phyloP scores from a whole-genome alignment of 2,888 invertebrate genomes.

The Abrostola tripartita region DNA sequence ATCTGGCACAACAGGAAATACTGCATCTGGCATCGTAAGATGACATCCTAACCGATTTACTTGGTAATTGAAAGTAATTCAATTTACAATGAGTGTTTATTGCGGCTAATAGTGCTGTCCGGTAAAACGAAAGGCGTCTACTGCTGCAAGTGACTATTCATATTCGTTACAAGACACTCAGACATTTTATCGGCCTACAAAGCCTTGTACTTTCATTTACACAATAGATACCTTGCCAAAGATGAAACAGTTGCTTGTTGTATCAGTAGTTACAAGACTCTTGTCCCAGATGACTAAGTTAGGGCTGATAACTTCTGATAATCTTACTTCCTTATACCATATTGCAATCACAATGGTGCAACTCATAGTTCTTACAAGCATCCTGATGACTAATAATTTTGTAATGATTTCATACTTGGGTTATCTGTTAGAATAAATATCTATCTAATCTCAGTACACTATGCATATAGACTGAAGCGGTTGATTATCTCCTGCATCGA shows the following conservation, averaged over 20 bases:
- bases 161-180: constrained; percentile 32
- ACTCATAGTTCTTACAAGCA: constrained; percentile 14
- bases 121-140: constrained; percentile 62
- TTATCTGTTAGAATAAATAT: constrained; percentile 40
- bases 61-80: constrained; percentile 76
- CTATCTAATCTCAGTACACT: constrained; percentile 40
- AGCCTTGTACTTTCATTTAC: constrained; percentile 22
- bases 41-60: constrained; percentile 74
- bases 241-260: constrained; percentile 15
- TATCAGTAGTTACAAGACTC: constrained; percentile 22
- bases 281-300: constrained; percentile 41
- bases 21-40: constrained; percentile 56
- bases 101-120: constrained; percentile 62
- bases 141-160: constrained; percentile 26
- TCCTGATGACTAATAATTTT: constrained; percentile 27
- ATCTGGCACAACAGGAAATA: constrained; percentile 46
- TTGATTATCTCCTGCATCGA: constrained; percentile 24
- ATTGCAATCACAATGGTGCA: constrained; percentile 35
- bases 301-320: constrained; percentile 20
- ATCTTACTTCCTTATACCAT: constrained; percentile 35
- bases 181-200: constrained; percentile 21
- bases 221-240: constrained; percentile 14
- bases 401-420: constrained; percentile 35
- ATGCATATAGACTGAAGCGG: constrained; percentile 28
- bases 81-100: constrained; percentile 71